Evolutionary conservation across 1,140 invertebrate species (phyloP), one percentile per base, ranked within the genome.

Genomic region (Aphelenchoides avenae): DNA sequence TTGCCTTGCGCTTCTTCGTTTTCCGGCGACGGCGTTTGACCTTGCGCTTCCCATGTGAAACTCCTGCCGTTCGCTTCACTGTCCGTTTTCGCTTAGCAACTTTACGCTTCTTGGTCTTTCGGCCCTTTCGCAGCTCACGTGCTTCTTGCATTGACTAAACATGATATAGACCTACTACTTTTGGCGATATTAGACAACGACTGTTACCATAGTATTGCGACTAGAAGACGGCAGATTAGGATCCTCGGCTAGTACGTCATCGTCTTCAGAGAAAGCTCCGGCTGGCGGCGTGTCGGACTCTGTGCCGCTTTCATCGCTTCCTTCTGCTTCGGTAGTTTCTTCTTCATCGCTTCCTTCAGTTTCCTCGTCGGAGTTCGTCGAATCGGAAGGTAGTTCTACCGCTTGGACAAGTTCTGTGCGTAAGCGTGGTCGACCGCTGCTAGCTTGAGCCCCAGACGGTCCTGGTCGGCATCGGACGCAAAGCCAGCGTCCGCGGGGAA

Each of bases 171-270:
- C n/a, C n/a, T n/a, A n/a, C n/a, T n/a, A n/a, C n/a, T n/a, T n/a
- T n/a, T n/a, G n/a, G n/a, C n/a, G n/a, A n/a, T n/a, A n/a, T n/a
- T n/a, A n/a, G n/a, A n/a, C n/a, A n/a, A n/a, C n/a, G n/a, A n/a
- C n/a, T n/a, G n/a, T n/a, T n/a, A n/a, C n/a, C n/a, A n/a, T n/a
- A n/a, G n/a, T n/a, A n/a, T n/a, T n/a, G 29, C 29, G 11, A 44
- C 42, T 44, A 11, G 11, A 7, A 7, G 47, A 49, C 26, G 47
- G 47, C n/a, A 43, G n/a, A 49, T 49, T 46, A 7, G 47, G 47
- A 22, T 41, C 47, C n/a, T 49, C 30, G n/a, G 40, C 27, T n/a
- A 49, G 47, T 11, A 49, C 18, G 34, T 13, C 13, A 13, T 36
- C 34, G 18, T 36, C 34, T 36, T 36, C 34, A n/a, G 13, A 13